Evolutionary conservation across 1,140 invertebrate species (phyloP), one percentile per base, ranked within the genome.

Genomic region (Nomia melanderi): DNA sequence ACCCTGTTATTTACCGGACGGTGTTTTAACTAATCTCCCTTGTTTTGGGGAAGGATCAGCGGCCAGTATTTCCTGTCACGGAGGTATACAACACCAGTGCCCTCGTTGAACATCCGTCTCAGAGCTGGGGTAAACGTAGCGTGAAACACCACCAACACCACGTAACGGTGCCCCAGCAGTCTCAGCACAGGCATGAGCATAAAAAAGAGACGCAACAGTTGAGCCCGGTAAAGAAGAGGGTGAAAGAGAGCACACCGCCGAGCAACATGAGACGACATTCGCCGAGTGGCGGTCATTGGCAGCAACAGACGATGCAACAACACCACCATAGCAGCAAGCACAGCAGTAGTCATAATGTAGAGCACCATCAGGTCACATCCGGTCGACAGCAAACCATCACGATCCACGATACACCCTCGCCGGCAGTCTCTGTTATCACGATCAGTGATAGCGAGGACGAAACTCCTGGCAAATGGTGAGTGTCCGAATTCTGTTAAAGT

Each of bases 381-480:
- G 90, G 90, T 44, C 87, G 93, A 47, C 93, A 95, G 66, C 95
- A 95, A 82, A 97, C 97, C 1, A 98, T 98, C 79, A 97, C 97
- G 23, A 98, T 98, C 74, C 94, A 96, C 63, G 97, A 98, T 88
- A 98, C 98, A 20, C 98, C 98, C 6, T 98, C 97, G 23, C 97
- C 97, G 6, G 96, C 97, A 57, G 96, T 97, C n/a, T 98, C 97
- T 62, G 97, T 98, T 75, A 99, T 99, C 83, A 99, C 98, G 25
- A 99, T 99, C 86, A 98, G 97, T 44, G 98, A 98, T 88, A 98
- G 97, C 87, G 98, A 98, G 87, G 98, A 99, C 90, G 98, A 99
- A 90, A 92, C 93, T 23, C 92, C 94, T 57, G 89, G 87, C 27
- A 92, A 93, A 88, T 91, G 92, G 92, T 93, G 41, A 88, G 89